phyloP scores from a whole-genome alignment of 1,140 invertebrate species.

The Frieseomelitta varia region DNA sequence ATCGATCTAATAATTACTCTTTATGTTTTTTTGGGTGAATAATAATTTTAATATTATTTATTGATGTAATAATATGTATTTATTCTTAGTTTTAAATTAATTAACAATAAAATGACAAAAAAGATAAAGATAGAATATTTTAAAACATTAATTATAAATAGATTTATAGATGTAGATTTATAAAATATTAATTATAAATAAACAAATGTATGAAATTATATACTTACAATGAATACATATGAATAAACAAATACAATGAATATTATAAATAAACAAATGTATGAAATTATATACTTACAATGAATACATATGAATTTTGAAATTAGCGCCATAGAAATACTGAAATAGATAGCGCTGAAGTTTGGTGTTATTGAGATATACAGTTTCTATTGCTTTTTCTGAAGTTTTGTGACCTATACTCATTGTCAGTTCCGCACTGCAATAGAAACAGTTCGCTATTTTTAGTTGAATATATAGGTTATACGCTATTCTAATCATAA shows the following conservation, averaged over 20 bases:
- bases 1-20: no score
- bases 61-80: not conserved
- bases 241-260: no score
- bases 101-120: not conserved
- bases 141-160: not conserved
- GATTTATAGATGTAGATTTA: no score
- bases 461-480: not conserved
- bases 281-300: not conserved
- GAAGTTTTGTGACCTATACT: not conserved
- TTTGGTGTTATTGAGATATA: not conserved
- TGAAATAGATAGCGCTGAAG: not conserved
- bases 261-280: not conserved
- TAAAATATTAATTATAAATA: no score
- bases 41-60: no score
- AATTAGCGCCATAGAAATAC: not conserved
- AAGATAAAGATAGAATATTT: not conserved
- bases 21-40: no score
- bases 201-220: not conserved
- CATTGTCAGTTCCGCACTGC: not conserved
- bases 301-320: not conserved
- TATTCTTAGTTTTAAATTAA: not conserved
- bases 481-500: slow-evolving; percentile 18
- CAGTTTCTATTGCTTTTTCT: not conserved
- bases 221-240: no score
- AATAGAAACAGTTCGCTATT: not conserved